Percentiles rank a stretch among this genome's conserved stretches.
phyloP scores from a whole-genome alignment of 2,888 invertebrate species.

The Agrotis exclamationis region DNA sequence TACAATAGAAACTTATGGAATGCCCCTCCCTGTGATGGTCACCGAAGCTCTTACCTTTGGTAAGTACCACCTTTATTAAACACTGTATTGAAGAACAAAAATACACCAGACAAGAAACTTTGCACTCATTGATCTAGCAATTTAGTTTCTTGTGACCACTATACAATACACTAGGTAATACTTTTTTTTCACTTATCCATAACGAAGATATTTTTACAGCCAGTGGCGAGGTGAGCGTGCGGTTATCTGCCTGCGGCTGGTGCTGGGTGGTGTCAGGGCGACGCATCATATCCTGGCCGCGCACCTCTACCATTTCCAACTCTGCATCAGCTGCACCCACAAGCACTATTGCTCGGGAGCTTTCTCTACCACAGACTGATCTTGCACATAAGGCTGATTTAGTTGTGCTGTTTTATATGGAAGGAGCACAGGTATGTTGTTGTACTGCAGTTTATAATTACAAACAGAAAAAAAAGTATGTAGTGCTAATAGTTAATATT shows the following conservation, averaged over 20 bases:
- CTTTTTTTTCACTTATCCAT: neutral
- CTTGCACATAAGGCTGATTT: constrained; percentile 97
- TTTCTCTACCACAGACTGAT: constrained; percentile 97
- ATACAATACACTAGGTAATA: too few species aligned
- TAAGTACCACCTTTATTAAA: constrained; percentile 79
- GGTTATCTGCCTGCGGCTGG: constrained; percentile 93
- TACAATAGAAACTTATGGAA: constrained; percentile 95
- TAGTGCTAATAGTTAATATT: too few species aligned
- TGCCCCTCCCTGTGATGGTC: constrained; percentile 96
- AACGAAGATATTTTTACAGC: constrained; percentile 73
- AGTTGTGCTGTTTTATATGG: constrained; percentile 93
- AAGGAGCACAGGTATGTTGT: constrained; percentile 80
- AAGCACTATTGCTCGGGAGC: constrained; percentile 94
- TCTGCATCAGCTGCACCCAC: constrained; percentile 70
- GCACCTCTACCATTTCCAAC: constrained; percentile 80
- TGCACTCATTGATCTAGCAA: neutral
- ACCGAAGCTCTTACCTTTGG: constrained; percentile 97
- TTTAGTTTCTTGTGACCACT: neutral
- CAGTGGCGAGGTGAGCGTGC: constrained; percentile 91
- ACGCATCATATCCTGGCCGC: constrained; percentile 96
- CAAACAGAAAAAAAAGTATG: too few species aligned
- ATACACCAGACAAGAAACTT: neutral
- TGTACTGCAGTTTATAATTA: neutral
- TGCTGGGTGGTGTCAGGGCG: constrained; percentile 97
- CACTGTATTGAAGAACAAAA: too few species aligned